phyloP scores from a whole-genome alignment of 2,797 vertebrate species.

The Percopsis omiscomaycus region DNA sequence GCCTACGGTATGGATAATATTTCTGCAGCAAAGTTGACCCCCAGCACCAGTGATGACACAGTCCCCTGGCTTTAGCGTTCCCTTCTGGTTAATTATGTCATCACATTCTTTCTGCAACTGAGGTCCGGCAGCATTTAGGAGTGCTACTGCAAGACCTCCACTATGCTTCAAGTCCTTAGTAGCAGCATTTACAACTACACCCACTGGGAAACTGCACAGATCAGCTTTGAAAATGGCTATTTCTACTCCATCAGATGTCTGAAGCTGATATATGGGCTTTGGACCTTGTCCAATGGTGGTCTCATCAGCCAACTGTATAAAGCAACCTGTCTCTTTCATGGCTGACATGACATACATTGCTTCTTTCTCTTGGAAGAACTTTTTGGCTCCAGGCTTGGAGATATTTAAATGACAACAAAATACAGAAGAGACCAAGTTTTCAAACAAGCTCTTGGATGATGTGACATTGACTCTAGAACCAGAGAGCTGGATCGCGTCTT shows the following conservation, averaged over 20 bases:
- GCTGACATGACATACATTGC: conserved; percentile 41
- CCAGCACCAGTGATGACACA: conserved; percentile 69
- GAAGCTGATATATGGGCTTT: conserved; percentile 36
- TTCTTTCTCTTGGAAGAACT: conserved; percentile 75
- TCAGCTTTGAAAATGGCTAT: conserved; percentile 77
- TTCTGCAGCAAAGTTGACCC: conserved; percentile 77
- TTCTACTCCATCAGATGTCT: conserved; percentile 67
- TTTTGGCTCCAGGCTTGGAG: conserved; percentile 76
- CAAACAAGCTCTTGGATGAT: conserved; percentile 40
- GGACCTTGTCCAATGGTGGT: neutral
- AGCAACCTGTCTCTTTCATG: conserved; percentile 65
- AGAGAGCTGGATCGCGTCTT: conserved; percentile 70
- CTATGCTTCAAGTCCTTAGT: conserved; percentile 67
- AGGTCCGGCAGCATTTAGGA: conserved; percentile 78
- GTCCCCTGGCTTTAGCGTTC: conserved; percentile 57
- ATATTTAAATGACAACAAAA: conserved; percentile 56
- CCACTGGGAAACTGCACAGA: conserved; percentile 72
- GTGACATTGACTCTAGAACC: conserved; percentile 75
- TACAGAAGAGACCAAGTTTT: conserved; percentile 59
- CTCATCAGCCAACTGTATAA: conserved; percentile 74
- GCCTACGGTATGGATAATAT: conserved; percentile 82
- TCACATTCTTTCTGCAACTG: conserved; percentile 78
- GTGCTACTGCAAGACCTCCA: conserved; percentile 69
- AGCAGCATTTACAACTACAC: conserved; percentile 80
- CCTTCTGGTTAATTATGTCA: conserved; percentile 37